A percentile compares a stretch with the other conserved stretches of the same genome.
These are phyloP conservation scores for Spermophilus dauricus DNA, from an alignment of 2,113 vertebrate genomes.

Conservation along the genomic window DNA sequence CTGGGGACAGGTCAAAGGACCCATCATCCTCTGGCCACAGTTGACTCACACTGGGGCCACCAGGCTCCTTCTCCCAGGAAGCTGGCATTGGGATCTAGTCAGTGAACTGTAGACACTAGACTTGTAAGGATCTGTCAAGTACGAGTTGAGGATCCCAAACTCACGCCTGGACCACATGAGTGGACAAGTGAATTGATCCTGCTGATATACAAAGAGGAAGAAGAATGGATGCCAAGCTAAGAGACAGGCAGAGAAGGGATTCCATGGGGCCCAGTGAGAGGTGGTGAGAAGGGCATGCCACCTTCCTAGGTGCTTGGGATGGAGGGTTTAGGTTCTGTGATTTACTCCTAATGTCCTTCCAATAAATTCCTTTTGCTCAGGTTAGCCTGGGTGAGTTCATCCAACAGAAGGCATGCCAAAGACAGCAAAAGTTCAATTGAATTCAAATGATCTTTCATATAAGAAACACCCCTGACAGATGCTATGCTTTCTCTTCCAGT, in stretches of 20 bases:
- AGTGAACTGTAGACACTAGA: not conserved
- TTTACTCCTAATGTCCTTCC: not conserved
- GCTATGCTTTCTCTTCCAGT: slow-evolving; percentile 30
- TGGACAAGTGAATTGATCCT: not conserved
- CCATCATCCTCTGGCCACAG: not conserved
- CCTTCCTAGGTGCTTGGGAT: slow-evolving; percentile 23
- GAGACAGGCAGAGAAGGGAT: not conserved
- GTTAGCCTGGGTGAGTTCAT: slow-evolving; percentile 3
- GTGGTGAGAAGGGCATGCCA: not conserved
- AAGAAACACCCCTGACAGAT: not conserved
- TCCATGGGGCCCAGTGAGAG: not conserved
- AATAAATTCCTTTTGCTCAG: slow-evolving; percentile 26
- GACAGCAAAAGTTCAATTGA: not conserved
- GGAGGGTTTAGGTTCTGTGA: not conserved
- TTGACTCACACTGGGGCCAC: not conserved
- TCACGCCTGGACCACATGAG: not conserved
- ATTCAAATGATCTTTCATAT: not conserved
- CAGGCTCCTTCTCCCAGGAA: not conserved
- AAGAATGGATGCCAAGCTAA: not conserved
- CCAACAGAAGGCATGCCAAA: not conserved
- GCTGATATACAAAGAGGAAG: not conserved
- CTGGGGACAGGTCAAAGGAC: not conserved
- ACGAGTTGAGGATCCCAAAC: not conserved
- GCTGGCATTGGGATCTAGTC: not conserved
- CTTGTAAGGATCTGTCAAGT: not conserved